Evolutionary conservation across 2,888 invertebrate genomes (phyloP), one percentile per base, ranked within the genome.

Genomic region (Melangyna quadrimaculata): DNA sequence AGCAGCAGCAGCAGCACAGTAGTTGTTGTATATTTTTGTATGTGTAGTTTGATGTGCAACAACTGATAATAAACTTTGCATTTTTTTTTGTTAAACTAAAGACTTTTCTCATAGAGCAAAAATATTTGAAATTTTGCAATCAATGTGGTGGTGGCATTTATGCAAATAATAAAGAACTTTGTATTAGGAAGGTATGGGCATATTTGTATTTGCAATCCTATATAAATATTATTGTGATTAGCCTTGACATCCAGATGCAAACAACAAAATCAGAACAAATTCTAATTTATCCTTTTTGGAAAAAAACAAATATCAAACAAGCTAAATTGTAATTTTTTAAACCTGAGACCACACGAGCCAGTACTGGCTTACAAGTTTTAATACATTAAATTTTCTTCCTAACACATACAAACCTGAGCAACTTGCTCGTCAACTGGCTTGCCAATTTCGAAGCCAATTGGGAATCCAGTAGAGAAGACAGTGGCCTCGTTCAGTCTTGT

Each of bases 11-110:
- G 3, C 27, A 35, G 24, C 77, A 86, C 35, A 9, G 5, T 35
- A 12, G 12, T 57, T 8, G 1, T n/a, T n/a, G n/a, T n/a, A n/a
- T n/a, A n/a, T n/a, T n/a, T n/a, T n/a, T n/a, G n/a, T n/a, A n/a
- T n/a, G n/a, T 32, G 17, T 32, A 29, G 29, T 48, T n/a, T 61
- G 81, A 73, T 86, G 77, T 70, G 57, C 63, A 57, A 61, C 55
- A 59, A 63, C 73, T 77, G 86, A 81, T 81, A 81, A 75, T 65
- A 73, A 67, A 67, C 51, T 37, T 65, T 73, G 65, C 74, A 74
- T 40, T 67, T 35, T 57, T 19, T 32, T 43, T 35, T 37, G 3
- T 6, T 19, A 32, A 57, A 32, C 35, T 59, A 14, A 37, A 22
- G 37, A n/a, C n/a, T 59, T 37, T 59, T 37, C 59, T 35, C 17